These are phyloP conservation scores for Caretta caretta DNA, from an alignment of 2,113 vertebrate species.

Conservation along the genomic window DNA sequence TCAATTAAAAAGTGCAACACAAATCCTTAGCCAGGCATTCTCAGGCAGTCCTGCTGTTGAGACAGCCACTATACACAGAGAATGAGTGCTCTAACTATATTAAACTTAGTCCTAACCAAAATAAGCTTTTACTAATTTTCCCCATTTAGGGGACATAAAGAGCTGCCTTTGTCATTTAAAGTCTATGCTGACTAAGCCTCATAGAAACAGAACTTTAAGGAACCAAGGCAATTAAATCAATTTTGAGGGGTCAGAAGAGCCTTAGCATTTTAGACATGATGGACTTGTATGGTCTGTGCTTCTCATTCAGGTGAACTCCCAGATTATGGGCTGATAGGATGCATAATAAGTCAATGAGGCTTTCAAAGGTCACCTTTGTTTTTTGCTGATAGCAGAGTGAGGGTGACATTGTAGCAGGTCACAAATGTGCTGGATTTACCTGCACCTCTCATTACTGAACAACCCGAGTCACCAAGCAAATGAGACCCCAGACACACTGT, in stretches of 20 bases:
- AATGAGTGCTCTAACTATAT: conserved; percentile 58
- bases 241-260: conserved; percentile 67
- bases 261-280: conserved; percentile 20
- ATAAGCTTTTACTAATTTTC: conserved; percentile 74
- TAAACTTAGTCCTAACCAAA: conserved; percentile 66
- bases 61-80: conserved; percentile 24
- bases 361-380: conserved; percentile 27
- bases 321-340: conserved; percentile 17
- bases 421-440: conserved; percentile 4
- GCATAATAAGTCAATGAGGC: neutral
- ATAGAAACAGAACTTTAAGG: conserved; percentile 54
- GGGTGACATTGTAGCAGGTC: conserved; percentile 1
- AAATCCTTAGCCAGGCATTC: conserved; percentile 60
- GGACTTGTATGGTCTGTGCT: conserved; percentile 2
- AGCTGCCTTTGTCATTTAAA: conserved; percentile 68
- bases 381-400: neutral
- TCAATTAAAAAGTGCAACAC: conserved; percentile 63
- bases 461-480: conserved; percentile 26
- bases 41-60: conserved; percentile 60
- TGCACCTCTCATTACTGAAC: conserved; percentile 55
- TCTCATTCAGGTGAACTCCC: conserved; percentile 24
- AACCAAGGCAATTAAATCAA: conserved; percentile 68
- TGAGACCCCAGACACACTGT: conserved; percentile 34
- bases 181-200: conserved; percentile 67
- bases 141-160: conserved; percentile 67